Evolutionary conservation across 1,140 invertebrate species (phyloP), one percentile per base, ranked within the genome.

Genomic region (Drosophila suzukii): DNA sequence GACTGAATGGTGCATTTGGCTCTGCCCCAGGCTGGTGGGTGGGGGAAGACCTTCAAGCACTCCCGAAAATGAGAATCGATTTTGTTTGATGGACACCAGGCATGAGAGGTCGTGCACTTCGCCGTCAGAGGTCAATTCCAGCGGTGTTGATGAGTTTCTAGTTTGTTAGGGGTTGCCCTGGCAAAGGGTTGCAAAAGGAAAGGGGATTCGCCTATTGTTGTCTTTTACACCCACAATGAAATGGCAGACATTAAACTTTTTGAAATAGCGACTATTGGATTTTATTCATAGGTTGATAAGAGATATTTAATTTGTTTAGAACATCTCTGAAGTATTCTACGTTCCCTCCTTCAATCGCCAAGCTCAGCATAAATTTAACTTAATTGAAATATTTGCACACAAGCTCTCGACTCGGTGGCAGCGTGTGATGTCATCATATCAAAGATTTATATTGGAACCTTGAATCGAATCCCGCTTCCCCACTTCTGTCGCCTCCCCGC

Each of bases 111-210:
- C 74, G 30, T 61, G 74, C 47, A 58, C 78, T 75, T 55, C 49
- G 65, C 61, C 66, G 71, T 49, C 76, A 83, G 82, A 83, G 81
- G 81, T 84, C 76, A 83, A 83, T 46, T 53, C 15, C n/a, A 41
- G 39, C 46, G 75, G 76, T 62, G 65, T 78, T 75, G 71, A 67
- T 54, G 49, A 50, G 57, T 66, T 44, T 27, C 13, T 36, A 13
- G 34, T 55, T 57, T 50, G 39, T 46, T 43, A 13, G 51, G 67
- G 51, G 41, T 70, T 70, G 49, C 34, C 66, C 30, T 68, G 63
- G 50, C 5, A 34, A 56, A 70, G 63, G 43, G 49, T 38, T 68
- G 39, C n/a, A 41, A 41, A 34, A 8, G 32, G 32, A 34, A 10
- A 0, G 32, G 32, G 32, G 32, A 34, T 10, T 34, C 32, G 32